Conservation (phyloP, 2,113 vertebrate genomes). For the Myotis davidii region DNA sequence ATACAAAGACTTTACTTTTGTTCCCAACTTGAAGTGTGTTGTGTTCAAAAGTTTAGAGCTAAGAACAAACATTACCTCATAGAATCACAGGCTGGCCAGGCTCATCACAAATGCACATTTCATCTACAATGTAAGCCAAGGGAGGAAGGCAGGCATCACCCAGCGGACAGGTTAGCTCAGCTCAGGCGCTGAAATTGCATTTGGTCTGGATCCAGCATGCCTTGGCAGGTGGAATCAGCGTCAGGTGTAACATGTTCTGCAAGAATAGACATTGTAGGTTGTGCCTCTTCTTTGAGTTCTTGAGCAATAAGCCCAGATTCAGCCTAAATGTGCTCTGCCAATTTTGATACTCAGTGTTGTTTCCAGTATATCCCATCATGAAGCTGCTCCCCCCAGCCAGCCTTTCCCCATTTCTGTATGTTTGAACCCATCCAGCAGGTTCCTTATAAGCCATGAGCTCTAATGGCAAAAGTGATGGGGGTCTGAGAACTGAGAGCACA, state of each 20-base stretch:
- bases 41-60: background rate
- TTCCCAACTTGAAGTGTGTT: background rate
- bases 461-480: background rate
- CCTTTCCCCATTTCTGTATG: background rate
- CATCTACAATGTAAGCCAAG: background rate
- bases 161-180: background rate
- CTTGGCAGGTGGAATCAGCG: background rate
- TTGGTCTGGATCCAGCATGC: background rate
- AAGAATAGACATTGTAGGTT: background rate
- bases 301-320: background rate
- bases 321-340: background rate
- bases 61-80: background rate
- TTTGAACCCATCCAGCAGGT: background rate
- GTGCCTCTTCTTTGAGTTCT: slow-evolving; percentile 38
- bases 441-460: background rate
- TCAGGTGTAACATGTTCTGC: background rate
- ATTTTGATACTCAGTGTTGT: background rate
- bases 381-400: background rate
- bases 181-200: background rate
- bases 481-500: background rate
- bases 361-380: background rate
- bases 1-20: background rate
- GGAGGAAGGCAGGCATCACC: background rate
- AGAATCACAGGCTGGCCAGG: background rate
- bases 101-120: background rate